Evolutionary conservation across 2,797 vertebrate genomes (phyloP), one percentile per base, ranked within the genome.

Genomic region (Yasuhikotakia modesta): DNA sequence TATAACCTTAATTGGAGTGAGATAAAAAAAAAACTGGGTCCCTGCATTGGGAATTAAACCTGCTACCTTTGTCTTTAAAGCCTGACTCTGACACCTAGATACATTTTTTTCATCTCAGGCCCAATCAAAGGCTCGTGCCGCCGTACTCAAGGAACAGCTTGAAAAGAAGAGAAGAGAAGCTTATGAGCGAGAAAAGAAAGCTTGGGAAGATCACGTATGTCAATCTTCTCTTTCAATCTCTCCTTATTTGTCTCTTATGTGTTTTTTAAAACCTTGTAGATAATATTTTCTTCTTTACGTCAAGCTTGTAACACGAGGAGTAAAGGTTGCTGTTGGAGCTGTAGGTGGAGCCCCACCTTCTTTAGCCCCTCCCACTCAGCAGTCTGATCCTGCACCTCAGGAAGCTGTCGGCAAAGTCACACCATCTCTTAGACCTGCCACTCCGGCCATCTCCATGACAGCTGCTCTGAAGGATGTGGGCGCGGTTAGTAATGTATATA

Each of bases 161-260:
- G 98, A 98, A 84, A 93, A 90, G 75, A 99, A 96, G 90, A 95
- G 96, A 84, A 95, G 87, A 84, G 96, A 99, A 88, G 96, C 95
- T 0, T 92, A 95, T 35, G 96, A 98, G 85, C 94, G 93, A 85
- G 96, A 98, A 66, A 98, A 94, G 88, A 95, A 79, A 90, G 94
- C 92, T 1, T 99, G 97, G 97, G 96, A 98, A 86, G 96, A 99
- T 14, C 96, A 99, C 58, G 98, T 99, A 92, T 85, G 92, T 52
- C 53, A 32, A 32, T 6, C 35, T 50, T 2, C 3, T 68, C 43
- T 30, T 10, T 43, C 39, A 10, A 0, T 21, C 22, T 58, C 5
- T 61, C 11, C 10, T 46, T 5, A 22, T 8, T 13, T 5, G 19
- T 8, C 10, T 13, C 11, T 61, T 63, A 45, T 32, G 16, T 30